Percentiles rank a stretch among this genome's conserved stretches.
phyloP scores from a whole-genome alignment of 2,113 vertebrate genomes.

The Lasiurus borealis region DNA sequence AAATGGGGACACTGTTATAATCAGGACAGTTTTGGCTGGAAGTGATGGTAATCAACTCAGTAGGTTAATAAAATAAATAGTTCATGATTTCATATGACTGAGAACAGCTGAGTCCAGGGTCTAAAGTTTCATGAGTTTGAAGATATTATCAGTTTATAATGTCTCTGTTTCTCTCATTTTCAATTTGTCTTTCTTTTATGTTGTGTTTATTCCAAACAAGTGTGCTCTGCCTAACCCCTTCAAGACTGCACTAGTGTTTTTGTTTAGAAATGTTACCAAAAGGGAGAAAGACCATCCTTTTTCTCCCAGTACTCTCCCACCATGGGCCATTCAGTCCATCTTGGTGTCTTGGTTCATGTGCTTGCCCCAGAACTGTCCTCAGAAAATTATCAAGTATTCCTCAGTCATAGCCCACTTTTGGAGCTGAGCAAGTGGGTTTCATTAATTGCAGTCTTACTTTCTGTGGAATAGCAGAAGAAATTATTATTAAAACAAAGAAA shows the following conservation, averaged over 20 bases:
- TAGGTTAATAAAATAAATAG: background rate
- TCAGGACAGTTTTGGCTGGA: background rate
- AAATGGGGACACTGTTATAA: background rate
- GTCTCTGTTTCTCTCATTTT: background rate
- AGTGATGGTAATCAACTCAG: background rate
- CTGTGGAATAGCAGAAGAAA: background rate
- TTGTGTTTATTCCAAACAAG: background rate
- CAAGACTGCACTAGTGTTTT: background rate
- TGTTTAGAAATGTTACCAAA: background rate
- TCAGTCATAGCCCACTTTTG: background rate
- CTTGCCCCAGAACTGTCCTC: background rate
- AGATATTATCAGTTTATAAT: background rate
- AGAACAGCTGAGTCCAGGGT: background rate
- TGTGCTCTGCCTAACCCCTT: background rate
- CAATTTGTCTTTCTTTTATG: background rate
- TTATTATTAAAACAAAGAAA: background rate
- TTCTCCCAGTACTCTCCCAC: background rate
- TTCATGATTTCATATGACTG: background rate
- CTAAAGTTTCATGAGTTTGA: background rate
- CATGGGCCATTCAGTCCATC: background rate
- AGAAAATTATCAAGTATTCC: background rate
- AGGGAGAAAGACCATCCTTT: background rate
- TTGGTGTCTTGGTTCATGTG: background rate
- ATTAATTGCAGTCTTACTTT: background rate
- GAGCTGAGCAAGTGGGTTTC: background rate